These are phyloP conservation scores for Allolobophora icterica DNA, from an alignment of 2,888 invertebrate genomes.

Conservation along the genomic window DNA sequence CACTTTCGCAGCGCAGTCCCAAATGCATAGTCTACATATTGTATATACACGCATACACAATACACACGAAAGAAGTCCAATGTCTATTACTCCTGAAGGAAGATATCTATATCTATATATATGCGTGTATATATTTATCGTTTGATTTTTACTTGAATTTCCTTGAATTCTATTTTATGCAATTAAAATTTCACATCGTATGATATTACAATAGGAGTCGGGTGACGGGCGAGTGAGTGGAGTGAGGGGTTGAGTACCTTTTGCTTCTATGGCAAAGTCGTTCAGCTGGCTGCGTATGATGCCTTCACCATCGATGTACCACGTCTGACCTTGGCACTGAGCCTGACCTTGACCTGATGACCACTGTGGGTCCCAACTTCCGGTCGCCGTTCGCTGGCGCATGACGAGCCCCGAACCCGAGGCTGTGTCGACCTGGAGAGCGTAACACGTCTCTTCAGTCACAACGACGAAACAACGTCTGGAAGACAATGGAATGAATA, in stretches of 20 bases:
- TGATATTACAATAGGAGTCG: too few relatives aligned
- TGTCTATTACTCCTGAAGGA: too few relatives aligned
- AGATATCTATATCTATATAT: too few relatives aligned
- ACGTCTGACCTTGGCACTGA: background rate
- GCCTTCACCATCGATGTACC: background rate
- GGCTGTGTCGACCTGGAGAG: background rate
- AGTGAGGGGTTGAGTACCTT: background rate
- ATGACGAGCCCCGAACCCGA: conserved; percentile 10
- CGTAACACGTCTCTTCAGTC: background rate
- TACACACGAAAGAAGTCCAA: too few relatives aligned
- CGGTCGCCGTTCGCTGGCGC: background rate
- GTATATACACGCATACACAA: too few relatives aligned
- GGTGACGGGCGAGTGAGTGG: too few relatives aligned
- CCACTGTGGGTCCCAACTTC: background rate
- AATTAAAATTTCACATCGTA: too few relatives aligned
- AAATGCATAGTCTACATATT: too few relatives aligned
- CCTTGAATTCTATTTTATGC: too few relatives aligned
- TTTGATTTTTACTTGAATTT: too few relatives aligned
- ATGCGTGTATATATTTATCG: too few relatives aligned
- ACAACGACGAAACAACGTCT: background rate
- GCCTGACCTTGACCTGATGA: background rate
- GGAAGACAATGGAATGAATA: background rate
- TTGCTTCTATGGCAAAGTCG: background rate
- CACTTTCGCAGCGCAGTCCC: too few relatives aligned
- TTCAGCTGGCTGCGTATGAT: background rate